Conservation (phyloP, 2,113 vertebrate species). For the Litocranius walleri region DNA sequence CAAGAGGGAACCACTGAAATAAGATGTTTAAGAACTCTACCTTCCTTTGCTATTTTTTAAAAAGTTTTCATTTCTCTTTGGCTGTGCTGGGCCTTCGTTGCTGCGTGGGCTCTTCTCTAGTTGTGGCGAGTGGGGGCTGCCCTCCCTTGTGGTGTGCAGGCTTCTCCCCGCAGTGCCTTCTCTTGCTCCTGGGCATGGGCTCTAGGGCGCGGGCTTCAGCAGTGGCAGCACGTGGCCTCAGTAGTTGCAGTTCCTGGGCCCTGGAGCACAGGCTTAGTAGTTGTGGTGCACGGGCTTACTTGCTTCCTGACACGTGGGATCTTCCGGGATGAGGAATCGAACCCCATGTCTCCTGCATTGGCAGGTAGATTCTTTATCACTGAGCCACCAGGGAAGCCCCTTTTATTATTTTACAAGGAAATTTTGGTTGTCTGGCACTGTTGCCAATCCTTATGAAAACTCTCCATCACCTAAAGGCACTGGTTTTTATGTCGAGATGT, state of each 20-base stretch:
- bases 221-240: no score
- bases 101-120: not conserved
- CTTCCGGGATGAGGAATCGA: not conserved
- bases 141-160: not conserved
- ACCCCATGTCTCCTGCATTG: not conserved
- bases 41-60: not conserved
- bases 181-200: not conserved
- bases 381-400: not conserved
- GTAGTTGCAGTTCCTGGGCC: not conserved
- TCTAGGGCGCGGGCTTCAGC: not conserved
- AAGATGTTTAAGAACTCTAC: fast-evolving
- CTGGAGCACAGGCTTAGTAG: not conserved
- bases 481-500: not conserved
- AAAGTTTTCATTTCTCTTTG: not conserved
- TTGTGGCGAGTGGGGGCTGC: not conserved
- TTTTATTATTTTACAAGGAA: not conserved
- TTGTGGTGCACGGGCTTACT: not conserved
- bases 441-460: not conserved
- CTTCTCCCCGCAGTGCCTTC: not conserved
- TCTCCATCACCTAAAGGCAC: not conserved
- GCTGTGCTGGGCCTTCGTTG: not conserved
- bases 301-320: not conserved
- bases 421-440: not conserved
- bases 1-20: not conserved
- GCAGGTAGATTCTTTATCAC: not conserved